These are phyloP conservation scores for Cyanoramphus novaezelandiae DNA, from an alignment of 2,113 vertebrate genomes.

Conservation along the genomic window DNA sequence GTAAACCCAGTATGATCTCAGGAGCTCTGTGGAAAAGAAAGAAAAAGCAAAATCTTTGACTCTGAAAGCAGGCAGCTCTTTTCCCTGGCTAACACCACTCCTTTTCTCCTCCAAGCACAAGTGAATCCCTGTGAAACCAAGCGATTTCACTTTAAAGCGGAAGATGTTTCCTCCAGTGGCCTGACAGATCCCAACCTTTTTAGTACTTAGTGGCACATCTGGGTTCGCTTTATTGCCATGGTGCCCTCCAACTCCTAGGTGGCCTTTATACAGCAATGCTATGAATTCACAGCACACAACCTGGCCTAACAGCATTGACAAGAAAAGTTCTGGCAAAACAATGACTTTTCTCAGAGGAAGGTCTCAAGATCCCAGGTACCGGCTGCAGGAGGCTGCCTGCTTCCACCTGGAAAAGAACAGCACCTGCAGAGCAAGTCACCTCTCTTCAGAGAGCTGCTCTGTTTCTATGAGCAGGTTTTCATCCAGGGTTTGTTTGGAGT, in stretches of 20 bases:
- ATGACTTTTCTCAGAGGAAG: background rate
- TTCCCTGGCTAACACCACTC: background rate
- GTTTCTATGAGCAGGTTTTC: background rate
- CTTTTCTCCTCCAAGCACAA: background rate
- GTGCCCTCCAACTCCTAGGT: background rate
- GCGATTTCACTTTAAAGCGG: background rate
- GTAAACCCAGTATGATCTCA: slow-evolving; percentile 95
- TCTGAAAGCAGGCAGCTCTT: background rate
- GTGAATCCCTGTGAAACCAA: background rate
- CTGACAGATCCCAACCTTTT: background rate
- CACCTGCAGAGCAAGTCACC: background rate
- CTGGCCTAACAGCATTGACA: background rate
- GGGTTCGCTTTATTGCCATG: accelerated
- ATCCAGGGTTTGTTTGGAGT: background rate
- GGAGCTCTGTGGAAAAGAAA: slow-evolving; percentile 81
- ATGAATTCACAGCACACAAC: background rate
- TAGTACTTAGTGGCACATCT: background rate
- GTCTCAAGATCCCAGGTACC: background rate
- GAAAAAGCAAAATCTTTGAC: background rate
- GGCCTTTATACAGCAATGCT: background rate
- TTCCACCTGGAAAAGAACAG: background rate
- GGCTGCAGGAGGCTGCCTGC: background rate
- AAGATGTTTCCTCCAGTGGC: background rate
- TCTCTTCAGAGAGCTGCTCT: background rate
- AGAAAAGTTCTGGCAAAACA: background rate